Percentiles rank a stretch among this genome's conserved stretches.
phyloP scores from a whole-genome alignment of 1,140 invertebrate species.

The Pseudomyrmex gracilis region DNA sequence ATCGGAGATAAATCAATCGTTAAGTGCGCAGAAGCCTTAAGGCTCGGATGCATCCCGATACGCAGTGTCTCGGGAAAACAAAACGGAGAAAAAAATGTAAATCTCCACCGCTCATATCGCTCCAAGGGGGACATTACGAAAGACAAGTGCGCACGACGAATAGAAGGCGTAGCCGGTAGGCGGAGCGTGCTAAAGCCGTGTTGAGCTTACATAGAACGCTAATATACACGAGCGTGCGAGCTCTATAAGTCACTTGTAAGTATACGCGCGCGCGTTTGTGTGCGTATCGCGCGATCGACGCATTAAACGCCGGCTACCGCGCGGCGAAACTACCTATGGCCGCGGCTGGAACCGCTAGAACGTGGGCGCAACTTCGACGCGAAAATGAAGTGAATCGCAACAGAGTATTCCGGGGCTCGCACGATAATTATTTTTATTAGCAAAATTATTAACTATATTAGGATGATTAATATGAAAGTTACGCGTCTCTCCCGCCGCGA shows the following conservation, averaged over 20 bases:
- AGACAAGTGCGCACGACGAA: slow-evolving; percentile 73
- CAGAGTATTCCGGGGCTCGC: not conserved
- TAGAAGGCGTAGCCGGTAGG: slow-evolving; percentile 77
- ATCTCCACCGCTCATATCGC: slow-evolving; percentile 25
- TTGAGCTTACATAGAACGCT: slow-evolving; percentile 66
- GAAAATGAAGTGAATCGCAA: slow-evolving; percentile 45
- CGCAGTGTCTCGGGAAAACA: not conserved
- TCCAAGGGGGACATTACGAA: slow-evolving; percentile 59
- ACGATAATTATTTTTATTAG: slow-evolving; percentile 49
- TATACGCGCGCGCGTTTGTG: slow-evolving; percentile 31
- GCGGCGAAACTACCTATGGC: slow-evolving; percentile 28
- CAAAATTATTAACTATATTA: slow-evolving; percentile 39
- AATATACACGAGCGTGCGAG: slow-evolving; percentile 57
- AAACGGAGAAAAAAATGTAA: slow-evolving; percentile 13
- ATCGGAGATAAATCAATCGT: slow-evolving; percentile 1
- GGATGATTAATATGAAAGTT: slow-evolving; percentile 38
- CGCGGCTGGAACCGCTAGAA: slow-evolving; percentile 24
- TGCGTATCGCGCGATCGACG: slow-evolving; percentile 61
- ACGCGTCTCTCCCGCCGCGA: not conserved
- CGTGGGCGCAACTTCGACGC: slow-evolving; percentile 38
- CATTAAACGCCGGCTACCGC: slow-evolving; percentile 57
- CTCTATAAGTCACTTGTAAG: slow-evolving; percentile 49
- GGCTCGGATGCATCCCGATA: no score
- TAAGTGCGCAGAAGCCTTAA: slow-evolving; percentile 40
- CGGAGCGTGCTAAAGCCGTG: slow-evolving; percentile 73